These are phyloP conservation scores for Trichechus manatus DNA, from an alignment of 2,113 vertebrate genomes.

Conservation along the genomic window DNA sequence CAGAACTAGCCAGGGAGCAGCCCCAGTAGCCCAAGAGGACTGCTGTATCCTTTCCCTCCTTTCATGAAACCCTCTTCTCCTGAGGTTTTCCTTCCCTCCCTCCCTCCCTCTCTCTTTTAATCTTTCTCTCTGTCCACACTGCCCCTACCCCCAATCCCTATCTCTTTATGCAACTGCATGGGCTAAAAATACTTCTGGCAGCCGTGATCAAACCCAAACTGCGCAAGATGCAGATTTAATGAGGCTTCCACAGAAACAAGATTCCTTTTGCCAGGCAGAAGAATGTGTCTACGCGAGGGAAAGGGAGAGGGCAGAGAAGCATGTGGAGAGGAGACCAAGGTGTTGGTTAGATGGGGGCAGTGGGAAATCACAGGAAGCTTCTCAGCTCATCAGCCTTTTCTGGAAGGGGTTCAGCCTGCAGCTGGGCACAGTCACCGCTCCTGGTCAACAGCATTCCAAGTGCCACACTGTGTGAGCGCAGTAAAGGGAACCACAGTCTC, in stretches of 20 bases:
- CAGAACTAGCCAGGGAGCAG: neutral
- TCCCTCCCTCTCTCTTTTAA: neutral
- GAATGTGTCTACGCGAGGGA: constrained; percentile 60
- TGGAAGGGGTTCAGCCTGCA: constrained; percentile 59
- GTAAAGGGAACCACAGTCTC: constrained; percentile 78
- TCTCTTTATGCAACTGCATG: constrained; percentile 84
- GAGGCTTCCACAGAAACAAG: constrained; percentile 91
- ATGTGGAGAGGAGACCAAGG: constrained; percentile 42
- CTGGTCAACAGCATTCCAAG: constrained; percentile 67
- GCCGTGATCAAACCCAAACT: constrained; percentile 86
- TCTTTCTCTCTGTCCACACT: constrained; percentile 28
- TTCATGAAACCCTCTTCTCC: neutral
- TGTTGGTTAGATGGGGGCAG: constrained; percentile 51
- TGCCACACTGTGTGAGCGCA: constrained; percentile 68
- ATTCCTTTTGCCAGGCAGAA: constrained; percentile 82
- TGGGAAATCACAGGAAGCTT: constrained; percentile 53
- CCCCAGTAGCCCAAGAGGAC: neutral
- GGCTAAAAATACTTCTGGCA: constrained; percentile 90
- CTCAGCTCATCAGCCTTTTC: constrained; percentile 41
- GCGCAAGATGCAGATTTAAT: constrained; percentile 89
- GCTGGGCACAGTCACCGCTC: neutral
- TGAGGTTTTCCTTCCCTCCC: neutral
- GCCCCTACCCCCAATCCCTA: constrained; percentile 46
- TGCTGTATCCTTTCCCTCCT: neutral
- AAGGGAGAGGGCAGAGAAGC: constrained; percentile 25